Evolutionary conservation across 2,113 vertebrate genomes (phyloP), one percentile per base, ranked within the genome.

Genomic region (Calyptommatus sinebrachiatus): DNA sequence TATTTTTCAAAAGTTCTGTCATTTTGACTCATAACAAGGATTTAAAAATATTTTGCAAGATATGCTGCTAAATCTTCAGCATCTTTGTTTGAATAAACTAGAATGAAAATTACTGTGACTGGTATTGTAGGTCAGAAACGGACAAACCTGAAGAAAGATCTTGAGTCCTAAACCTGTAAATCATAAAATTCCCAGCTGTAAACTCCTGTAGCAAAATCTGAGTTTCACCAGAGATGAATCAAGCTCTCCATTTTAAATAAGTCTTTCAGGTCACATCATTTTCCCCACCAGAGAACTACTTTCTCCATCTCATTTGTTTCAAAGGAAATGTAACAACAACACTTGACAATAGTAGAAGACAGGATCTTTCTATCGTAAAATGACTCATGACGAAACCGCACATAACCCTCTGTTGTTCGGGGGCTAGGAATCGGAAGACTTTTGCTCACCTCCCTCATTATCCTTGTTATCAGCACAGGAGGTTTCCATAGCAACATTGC

Each of bases 401-500:
- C 0, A 79, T 81, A 81, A 89, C 57, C 71, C 80, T 66, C 9
- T 63, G 85, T 74, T 89, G 89, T 84, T 75, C 61, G 73, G 86
- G 90, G 86, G 81, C 79, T 21, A 89, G 79, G 92, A 90, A 88
- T 67, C 45, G 80, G 76, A 89, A 87, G 94, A 90, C 46, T 89
- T 90, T 62, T 24, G 89, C 95, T 97, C 94, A 99, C 98, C 98
- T 98, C 98, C 98, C 96, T 99, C 98, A 75, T 99, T 99, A 94
- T 99, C 98, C 96, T 99, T 99, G 96, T 93, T 97, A 96, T 99
- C 98, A 8, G 97, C 97, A 26, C 98, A 99, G 91, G 97, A 97
- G 57, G 98, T 99, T 92, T 99, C 98, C 98, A 99, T 99, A 94
- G 98, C 97, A 87, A 99, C 98, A 83, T 95, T 99, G 97, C 98